Conservation (phyloP, 2,888 invertebrate species). For the Bombylius discolor region DNA sequence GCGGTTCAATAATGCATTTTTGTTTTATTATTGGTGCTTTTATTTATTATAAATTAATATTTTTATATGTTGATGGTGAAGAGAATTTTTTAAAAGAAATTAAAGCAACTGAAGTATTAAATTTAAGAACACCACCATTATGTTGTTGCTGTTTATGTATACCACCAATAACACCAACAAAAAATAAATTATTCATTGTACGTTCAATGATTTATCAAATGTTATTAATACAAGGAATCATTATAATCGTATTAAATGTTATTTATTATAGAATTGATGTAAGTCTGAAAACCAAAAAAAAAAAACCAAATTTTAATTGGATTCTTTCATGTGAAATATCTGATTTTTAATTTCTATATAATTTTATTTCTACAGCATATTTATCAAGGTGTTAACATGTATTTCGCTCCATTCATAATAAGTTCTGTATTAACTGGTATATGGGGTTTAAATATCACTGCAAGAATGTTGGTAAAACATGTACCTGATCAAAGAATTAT, state of each 20-base stretch:
- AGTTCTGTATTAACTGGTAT: conserved; percentile 30
- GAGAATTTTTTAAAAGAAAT: conserved; percentile 32
- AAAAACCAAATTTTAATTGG: neutral
- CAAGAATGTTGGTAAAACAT: conserved; percentile 26
- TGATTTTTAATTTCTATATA: neutral
- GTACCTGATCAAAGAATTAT: conserved; percentile 27
- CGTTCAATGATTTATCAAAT: conserved; percentile 32
- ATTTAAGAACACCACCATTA: conserved; percentile 28
- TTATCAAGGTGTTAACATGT: conserved; percentile 23
- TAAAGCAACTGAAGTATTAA: conserved; percentile 26
- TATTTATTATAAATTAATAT: conserved; percentile 28
- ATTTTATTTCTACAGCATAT: conserved; percentile 16
- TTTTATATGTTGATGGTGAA: conserved; percentile 31
- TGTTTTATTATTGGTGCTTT: conserved; percentile 30
- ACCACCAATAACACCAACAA: conserved; percentile 24
- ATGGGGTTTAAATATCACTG: conserved; percentile 32
- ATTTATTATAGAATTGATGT: conserved; percentile 25
- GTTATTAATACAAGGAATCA: conserved; percentile 29
- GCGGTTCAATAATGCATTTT: conserved; percentile 32
- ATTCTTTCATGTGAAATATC: no score
- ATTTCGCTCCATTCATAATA: conserved; percentile 31
- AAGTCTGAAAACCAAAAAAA: conserved; percentile 2
- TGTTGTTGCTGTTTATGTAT: conserved; percentile 28
- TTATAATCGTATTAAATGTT: conserved; percentile 29
- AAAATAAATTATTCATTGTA: conserved; percentile 22